Conservation (phyloP, 1,140 invertebrate species). For the Rhopalosiphum padi region DNA sequence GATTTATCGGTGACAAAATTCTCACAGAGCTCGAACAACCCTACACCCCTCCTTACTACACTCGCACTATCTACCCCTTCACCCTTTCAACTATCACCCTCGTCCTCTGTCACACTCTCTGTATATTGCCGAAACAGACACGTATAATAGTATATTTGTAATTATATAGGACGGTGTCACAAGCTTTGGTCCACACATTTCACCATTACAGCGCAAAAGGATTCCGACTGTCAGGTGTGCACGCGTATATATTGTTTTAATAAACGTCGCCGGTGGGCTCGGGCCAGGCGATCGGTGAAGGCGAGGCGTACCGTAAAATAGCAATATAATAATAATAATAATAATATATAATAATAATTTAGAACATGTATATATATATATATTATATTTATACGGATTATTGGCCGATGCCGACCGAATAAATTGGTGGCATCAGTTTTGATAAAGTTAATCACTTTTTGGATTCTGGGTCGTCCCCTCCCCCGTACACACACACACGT, state of each 20-base stretch:
- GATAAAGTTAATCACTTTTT: conserved; percentile 48
- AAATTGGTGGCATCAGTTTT: conserved; percentile 44
- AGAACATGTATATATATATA: background rate
- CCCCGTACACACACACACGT: background rate
- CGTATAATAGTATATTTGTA: background rate
- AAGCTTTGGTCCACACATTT: conserved; percentile 39
- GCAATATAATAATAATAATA: background rate
- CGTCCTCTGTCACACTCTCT: background rate
- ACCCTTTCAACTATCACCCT: background rate
- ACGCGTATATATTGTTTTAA: conserved; percentile 50
- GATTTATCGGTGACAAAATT: conserved; percentile 30
- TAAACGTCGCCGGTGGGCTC: conserved; percentile 8
- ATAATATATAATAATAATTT: background rate
- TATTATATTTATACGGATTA: background rate
- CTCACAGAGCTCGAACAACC: background rate
- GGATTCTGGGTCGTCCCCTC: background rate
- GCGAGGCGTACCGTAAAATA: background rate
- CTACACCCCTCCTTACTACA: background rate
- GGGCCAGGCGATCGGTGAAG: background rate
- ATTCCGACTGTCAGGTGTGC: conserved; percentile 26
- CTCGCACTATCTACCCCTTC: background rate
- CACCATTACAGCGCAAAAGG: conserved; percentile 44
- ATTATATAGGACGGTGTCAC: background rate
- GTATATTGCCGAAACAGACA: background rate
- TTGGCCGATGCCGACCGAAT: conserved; percentile 32